Evolutionary conservation across 2,888 invertebrate genomes (phyloP).

Genomic region (Ectemnius lituratus): DNA sequence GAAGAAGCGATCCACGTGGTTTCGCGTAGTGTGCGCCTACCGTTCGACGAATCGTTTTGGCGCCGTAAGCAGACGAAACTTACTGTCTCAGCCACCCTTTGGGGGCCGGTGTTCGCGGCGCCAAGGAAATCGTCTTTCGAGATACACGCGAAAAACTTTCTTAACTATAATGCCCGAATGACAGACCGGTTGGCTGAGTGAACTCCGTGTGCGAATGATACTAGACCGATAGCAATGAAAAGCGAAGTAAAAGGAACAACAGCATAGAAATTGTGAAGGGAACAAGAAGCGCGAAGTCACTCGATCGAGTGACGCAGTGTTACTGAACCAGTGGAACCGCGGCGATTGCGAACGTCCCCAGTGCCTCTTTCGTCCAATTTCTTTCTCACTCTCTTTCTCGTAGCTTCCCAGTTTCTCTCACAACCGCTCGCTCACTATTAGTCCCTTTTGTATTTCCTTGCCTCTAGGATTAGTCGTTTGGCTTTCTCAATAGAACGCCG

Average conservation of each 20-base stretch:
- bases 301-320: slow-evolving; percentile 72
- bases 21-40: slow-evolving; percentile 16
- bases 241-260: background rate
- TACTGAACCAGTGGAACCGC: slow-evolving; percentile 67
- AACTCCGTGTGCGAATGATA: slow-evolving; percentile 17
- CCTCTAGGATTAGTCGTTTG: slow-evolving; percentile 9
- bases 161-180: background rate
- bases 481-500: slow-evolving; percentile 18
- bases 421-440: slow-evolving; percentile 2
- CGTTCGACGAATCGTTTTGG: slow-evolving; percentile 21
- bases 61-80: slow-evolving; percentile 33
- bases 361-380: slow-evolving; percentile 37
- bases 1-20: slow-evolving; percentile 33
- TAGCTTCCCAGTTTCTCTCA: slow-evolving; percentile 15
- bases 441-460: slow-evolving; percentile 11
- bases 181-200: background rate
- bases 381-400: slow-evolving; percentile 21
- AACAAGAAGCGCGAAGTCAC: slow-evolving; percentile 65
- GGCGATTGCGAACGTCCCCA: slow-evolving; percentile 54
- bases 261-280: slow-evolving; percentile 25
- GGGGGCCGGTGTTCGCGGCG: slow-evolving; percentile 12
- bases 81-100: slow-evolving; percentile 36
- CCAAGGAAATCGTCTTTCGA: background rate
- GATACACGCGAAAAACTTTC: no score
- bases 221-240: slow-evolving; percentile 5